These are phyloP conservation scores for Edolisoma coerulescens DNA, from an alignment of 2,113 vertebrate genomes.

Conservation along the genomic window DNA sequence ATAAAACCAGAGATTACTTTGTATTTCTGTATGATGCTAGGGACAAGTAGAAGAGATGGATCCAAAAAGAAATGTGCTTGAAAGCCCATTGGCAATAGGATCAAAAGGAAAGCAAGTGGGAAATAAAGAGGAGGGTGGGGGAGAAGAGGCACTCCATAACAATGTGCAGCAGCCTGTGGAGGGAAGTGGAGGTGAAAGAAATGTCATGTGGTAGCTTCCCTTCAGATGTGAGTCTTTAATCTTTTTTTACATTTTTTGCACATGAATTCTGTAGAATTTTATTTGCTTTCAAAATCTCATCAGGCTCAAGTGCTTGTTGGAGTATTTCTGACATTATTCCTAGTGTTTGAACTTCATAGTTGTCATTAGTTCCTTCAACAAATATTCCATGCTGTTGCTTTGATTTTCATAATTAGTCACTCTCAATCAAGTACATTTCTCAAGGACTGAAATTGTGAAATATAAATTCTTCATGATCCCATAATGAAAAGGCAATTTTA, in stretches of 20 bases:
- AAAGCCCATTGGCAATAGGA: not conserved
- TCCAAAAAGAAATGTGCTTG: not conserved
- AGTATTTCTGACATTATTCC: not conserved
- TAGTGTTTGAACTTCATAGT: not conserved
- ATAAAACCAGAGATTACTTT: not conserved
- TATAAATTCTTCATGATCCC: not conserved
- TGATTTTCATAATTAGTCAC: slow-evolving; percentile 31
- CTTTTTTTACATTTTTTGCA: not conserved
- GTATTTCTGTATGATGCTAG: not conserved
- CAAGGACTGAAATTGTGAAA: not conserved
- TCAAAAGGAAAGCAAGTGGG: not conserved
- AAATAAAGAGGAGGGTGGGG: not conserved
- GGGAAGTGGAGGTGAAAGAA: not conserved
- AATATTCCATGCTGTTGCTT: slow-evolving; percentile 5
- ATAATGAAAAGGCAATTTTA: not conserved
- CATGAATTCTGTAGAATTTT: not conserved
- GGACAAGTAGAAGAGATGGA: not conserved
- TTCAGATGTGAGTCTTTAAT: not conserved
- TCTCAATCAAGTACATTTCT: not conserved
- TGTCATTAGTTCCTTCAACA: slow-evolving; percentile 18
- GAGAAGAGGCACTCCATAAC: not conserved
- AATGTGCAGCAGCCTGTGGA: not conserved
- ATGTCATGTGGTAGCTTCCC: not conserved
- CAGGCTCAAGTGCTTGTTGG: not conserved
- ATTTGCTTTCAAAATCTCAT: not conserved